These are phyloP conservation scores for Pantherophis alleghaniensis DNA, from an alignment of 2,797 vertebrate species.

Conservation along the genomic window DNA sequence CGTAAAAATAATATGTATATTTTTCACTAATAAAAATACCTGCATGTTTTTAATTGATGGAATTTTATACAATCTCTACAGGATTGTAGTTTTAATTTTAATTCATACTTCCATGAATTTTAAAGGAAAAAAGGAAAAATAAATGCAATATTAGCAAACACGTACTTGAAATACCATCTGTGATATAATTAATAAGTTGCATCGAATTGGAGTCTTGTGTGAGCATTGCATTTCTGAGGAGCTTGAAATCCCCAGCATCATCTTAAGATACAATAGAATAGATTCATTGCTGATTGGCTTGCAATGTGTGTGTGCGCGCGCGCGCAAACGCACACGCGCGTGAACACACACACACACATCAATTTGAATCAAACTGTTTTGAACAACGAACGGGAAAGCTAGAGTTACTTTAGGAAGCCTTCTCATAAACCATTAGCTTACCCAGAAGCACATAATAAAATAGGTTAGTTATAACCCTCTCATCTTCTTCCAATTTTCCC, in stretches of 20 bases:
- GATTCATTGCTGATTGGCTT: not conserved
- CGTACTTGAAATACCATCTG: not conserved
- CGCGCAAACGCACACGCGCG: no score
- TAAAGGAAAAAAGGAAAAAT: not conserved
- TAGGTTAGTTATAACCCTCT: not conserved
- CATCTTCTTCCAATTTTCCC: conserved; percentile 20
- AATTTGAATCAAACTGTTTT: conserved; percentile 2
- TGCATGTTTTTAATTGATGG: not conserved
- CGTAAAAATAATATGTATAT: not conserved
- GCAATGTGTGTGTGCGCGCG: not conserved
- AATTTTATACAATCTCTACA: not conserved
- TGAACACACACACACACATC: not conserved
- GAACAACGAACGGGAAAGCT: not conserved
- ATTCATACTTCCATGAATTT: not conserved
- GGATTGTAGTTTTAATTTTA: not conserved
- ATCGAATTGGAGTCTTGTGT: not conserved
- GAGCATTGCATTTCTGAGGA: not conserved
- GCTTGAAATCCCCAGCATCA: not conserved
- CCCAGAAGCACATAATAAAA: conserved; percentile 2
- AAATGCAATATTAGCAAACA: not conserved
- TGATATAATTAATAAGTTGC: not conserved
- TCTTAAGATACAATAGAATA: not conserved
- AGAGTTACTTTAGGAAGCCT: conserved; percentile 16
- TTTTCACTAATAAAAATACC: not conserved
- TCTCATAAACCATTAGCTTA: conserved; percentile 8